Evolutionary conservation across 1,140 invertebrate species (phyloP), one percentile per base, ranked within the genome.

Genomic region (Papilio polyxenes): DNA sequence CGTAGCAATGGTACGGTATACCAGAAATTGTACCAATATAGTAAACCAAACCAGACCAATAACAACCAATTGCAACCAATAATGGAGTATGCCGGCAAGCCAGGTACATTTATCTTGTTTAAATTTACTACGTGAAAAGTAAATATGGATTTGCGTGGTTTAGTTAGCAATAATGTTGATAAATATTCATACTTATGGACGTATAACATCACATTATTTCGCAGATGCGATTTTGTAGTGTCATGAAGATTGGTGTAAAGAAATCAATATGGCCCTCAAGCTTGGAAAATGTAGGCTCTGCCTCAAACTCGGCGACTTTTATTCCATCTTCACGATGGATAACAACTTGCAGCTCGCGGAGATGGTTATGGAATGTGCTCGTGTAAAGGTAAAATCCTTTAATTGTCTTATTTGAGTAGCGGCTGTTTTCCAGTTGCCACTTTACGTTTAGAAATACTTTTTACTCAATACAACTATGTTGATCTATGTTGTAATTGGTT

Each of bases 281-380:
- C 89, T 95, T 77, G 94, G 94, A 89, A 95, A 95, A 91, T 95
- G 94, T 86, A 92, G 94, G 85, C 91, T 95, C 72, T 95, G 94
- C 87, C 92, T 95, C 86, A 95, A 95, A 87, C 91, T 95, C 44
- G 94, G 94, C 56, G 94, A 95, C 82, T 95, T 95, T 84, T 95
- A 94, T 84, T 95, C 94, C 82, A 95, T 95, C 84, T 95, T 95
- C 82, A 93, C 94, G 77, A 86, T 92, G 85, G 94, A 95, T 87
- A 95, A 95, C 86, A 91, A 92, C 77, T 84, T 95, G 40, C 95
- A 95, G 87, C 89, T 95, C 44, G 94, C 95, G 23, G 95, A 95
- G 86, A 95, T 95, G 94, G 93, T 95, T 81, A 95, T 95, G 95
- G 95, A 95, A 87, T 96, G 95, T 88, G 91, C 95, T 40, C 91